Evolutionary conservation across 1,140 invertebrate species (phyloP), one percentile per base, ranked within the genome.

Genomic region (Drosophila suzukii): DNA sequence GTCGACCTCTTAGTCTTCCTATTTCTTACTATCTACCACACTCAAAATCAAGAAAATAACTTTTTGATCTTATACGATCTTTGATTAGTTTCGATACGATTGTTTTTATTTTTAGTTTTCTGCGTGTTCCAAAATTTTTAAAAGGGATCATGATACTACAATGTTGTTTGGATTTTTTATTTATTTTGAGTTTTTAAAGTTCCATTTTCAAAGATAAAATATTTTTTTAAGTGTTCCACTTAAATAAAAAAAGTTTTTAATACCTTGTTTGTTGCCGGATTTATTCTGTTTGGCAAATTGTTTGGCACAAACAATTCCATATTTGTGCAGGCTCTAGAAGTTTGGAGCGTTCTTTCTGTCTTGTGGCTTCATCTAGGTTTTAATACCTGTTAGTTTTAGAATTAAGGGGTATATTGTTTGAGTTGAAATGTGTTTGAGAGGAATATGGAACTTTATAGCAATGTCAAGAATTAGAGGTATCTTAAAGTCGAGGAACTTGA

Each of bases 301-400:
- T 73, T 81, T 76, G 78, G 54, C 62, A 67, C 73, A 81, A 81
- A 81, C 78, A 78, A 82, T 82, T 82, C 74, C 68, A 74, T 67
- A 77, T 77, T 81, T 70, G 76, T 62, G 66, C 78, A 62, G 51
- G 38, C 53, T 67, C 78, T 81, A 57, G 32, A 81, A 81, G 68
- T 81, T 62, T 74, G 54, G 47, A 66, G 66, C 61, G 32, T 67
- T 66, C 39, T 68, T 68, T 20, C 47, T 43, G 15, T 20, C 46
- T 58, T 38, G 24, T 3, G 36, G 17, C 13, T 24, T 58, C 20
- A 58, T 59, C 55, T 27, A 13, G 24, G 3, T 38, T 46, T 47
- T 54, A 5, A 27, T 30, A 30, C 13, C 47, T 5, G 3, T 4
- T 30, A 30, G 8, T 15, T 30, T 30, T 11, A 20, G 7, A 20